These are phyloP conservation scores for Thymelicus lineola DNA, from an alignment of 2,888 invertebrate genomes.

Conservation along the genomic window DNA sequence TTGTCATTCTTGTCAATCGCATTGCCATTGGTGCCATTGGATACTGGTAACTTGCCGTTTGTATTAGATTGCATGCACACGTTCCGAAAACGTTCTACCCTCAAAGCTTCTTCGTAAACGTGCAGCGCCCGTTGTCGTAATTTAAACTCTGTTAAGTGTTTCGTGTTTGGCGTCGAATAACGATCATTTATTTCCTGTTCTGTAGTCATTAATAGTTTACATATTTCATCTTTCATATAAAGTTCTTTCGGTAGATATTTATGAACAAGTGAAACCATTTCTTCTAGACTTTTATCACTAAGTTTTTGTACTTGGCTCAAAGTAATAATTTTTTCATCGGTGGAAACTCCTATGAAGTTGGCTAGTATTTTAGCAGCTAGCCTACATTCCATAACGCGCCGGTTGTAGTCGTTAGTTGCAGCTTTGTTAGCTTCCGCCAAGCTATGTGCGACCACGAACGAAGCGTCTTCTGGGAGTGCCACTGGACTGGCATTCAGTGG, in stretches of 20 bases:
- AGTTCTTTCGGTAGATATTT: conserved; percentile 86
- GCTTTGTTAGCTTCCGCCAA: conserved; percentile 96
- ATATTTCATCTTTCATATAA: conserved; percentile 89
- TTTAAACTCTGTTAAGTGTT: conserved; percentile 90
- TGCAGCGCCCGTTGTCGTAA: conserved; percentile 95
- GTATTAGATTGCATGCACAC: conserved; percentile 79
- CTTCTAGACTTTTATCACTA: conserved; percentile 86
- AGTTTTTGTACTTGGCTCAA: conserved; percentile 91
- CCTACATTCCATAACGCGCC: conserved; percentile 97
- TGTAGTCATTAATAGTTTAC: conserved; percentile 83
- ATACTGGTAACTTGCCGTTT: conserved; percentile 55
- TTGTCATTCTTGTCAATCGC: conserved; percentile 51
- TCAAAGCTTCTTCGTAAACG: conserved; percentile 94
- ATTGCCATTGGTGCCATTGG: conserved; percentile 50
- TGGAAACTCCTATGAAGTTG: conserved; percentile 63
- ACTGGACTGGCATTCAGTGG: conserved; percentile 92
- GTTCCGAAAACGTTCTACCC: conserved; percentile 91
- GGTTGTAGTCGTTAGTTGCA: conserved; percentile 95
- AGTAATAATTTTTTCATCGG: conserved; percentile 87
- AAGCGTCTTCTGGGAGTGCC: conserved; percentile 91
- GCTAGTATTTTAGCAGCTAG: conserved; percentile 92
- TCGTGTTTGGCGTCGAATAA: conserved; percentile 81
- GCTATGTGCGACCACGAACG: conserved; percentile 97
- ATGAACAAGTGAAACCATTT: conserved; percentile 89
- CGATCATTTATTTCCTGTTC: conserved; percentile 85